A percentile compares a stretch with the other conserved stretches of the same genome.
These are phyloP conservation scores for Glaucidium brasilianum DNA, from an alignment of 2,113 vertebrate species.

Conservation along the genomic window DNA sequence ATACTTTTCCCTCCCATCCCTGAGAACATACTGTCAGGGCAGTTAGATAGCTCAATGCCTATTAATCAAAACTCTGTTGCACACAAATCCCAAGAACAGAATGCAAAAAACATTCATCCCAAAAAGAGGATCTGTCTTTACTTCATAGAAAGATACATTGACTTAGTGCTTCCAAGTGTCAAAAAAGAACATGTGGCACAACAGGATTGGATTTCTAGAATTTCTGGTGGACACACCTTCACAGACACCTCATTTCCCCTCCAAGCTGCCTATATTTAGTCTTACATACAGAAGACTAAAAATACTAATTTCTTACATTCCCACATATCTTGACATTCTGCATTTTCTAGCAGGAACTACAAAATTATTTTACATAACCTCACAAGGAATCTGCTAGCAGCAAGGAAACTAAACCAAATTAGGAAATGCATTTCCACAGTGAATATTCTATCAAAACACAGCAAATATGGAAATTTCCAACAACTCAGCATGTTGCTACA, in stretches of 20 bases:
- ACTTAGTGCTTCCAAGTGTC: neutral
- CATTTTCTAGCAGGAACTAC: neutral
- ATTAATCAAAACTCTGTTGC: neutral
- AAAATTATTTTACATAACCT: neutral
- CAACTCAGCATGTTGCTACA: slow-evolving; percentile 29
- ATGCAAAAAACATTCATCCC: neutral
- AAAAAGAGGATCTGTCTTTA: neutral
- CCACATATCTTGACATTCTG: neutral
- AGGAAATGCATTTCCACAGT: neutral
- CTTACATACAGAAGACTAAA: neutral
- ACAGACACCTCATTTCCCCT: neutral
- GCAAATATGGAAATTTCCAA: slow-evolving; percentile 36
- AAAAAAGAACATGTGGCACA: neutral
- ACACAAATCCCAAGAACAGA: neutral
- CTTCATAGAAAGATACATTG: neutral
- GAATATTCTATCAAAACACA: slow-evolving; percentile 19
- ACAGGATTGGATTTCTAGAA: neutral
- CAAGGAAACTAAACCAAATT: slow-evolving; percentile 11
- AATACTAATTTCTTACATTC: neutral
- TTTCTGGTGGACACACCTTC: neutral
- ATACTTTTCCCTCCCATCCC: neutral
- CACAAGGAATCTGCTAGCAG: neutral
- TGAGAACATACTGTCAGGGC: neutral
- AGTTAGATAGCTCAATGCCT: neutral
- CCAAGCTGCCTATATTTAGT: neutral